phyloP scores from a whole-genome alignment of 2,113 vertebrate genomes.

The Antechinus stuartii region DNA sequence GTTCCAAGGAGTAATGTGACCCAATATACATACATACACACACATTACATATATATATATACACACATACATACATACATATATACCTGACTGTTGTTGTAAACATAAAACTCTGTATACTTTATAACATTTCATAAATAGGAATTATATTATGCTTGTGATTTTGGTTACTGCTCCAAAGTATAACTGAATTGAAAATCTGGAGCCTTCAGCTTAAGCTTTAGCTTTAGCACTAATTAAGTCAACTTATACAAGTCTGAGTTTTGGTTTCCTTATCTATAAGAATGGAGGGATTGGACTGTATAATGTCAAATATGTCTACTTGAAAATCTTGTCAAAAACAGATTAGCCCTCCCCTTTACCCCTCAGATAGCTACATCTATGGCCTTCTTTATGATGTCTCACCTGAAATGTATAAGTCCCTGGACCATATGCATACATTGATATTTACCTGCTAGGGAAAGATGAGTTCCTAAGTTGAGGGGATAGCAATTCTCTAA shows the following conservation, averaged over 20 bases:
- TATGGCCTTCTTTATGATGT: background rate
- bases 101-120: background rate
- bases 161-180: background rate
- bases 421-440: background rate
- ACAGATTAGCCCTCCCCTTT: background rate
- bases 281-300: background rate
- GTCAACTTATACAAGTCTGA: background rate
- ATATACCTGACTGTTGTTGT: background rate
- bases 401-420: background rate
- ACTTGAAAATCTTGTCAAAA: background rate
- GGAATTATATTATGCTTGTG: background rate
- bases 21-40: background rate
- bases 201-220: background rate
- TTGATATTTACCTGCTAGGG: background rate
- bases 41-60: too few relatives aligned
- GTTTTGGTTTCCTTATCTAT: background rate
- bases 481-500: background rate
- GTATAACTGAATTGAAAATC: background rate
- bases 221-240: too few relatives aligned
- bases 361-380: background rate
- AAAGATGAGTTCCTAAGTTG: background rate
- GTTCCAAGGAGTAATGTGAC: background rate
- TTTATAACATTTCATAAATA: background rate
- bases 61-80: too few relatives aligned
- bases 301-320: background rate